Percentiles rank a stretch among this genome's conserved stretches.
Conservation (phyloP, 2,888 invertebrate species). For the Odontomyia ornata region DNA sequence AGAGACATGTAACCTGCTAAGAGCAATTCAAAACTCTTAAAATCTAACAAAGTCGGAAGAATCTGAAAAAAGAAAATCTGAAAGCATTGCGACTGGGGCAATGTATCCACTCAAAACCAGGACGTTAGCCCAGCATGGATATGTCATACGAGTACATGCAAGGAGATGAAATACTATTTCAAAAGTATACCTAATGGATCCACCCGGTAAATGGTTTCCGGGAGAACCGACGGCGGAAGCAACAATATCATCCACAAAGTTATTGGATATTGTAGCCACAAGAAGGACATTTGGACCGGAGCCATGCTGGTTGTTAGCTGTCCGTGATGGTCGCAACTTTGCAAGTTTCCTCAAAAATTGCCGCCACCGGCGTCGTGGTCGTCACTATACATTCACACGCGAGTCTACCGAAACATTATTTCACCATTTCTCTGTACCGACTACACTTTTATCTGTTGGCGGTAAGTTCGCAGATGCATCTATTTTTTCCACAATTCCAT, state of each 20-base stretch:
- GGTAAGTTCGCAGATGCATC: slow-evolving; percentile 14
- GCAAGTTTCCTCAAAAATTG: slow-evolving; percentile 21
- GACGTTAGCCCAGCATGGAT: no score
- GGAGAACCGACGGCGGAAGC: slow-evolving; percentile 58
- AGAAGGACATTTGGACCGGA: slow-evolving; percentile 37
- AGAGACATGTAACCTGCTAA: background rate
- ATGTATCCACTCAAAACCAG: background rate
- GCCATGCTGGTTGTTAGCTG: slow-evolving; percentile 10
- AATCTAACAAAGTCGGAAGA: background rate
- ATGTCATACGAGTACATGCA: background rate
- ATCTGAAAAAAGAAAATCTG: background rate
- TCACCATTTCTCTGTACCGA: slow-evolving; percentile 10
- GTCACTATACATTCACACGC: slow-evolving; percentile 1
- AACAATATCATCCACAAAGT: slow-evolving; percentile 55
- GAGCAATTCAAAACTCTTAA: background rate
- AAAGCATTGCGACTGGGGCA: background rate
- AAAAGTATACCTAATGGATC: slow-evolving; percentile 62
- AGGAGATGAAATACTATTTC: background rate
- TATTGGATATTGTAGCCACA: slow-evolving; percentile 44
- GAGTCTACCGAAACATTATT: slow-evolving; percentile 26
- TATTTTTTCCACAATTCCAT: slow-evolving; percentile 30
- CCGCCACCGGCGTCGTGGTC: slow-evolving; percentile 8
- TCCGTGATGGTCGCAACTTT: background rate
- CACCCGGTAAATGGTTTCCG: slow-evolving; percentile 63
- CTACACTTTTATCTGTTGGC: slow-evolving; percentile 4